Conservation (phyloP, 2,797 vertebrate genomes). For the Borostomias antarcticus region DNA sequence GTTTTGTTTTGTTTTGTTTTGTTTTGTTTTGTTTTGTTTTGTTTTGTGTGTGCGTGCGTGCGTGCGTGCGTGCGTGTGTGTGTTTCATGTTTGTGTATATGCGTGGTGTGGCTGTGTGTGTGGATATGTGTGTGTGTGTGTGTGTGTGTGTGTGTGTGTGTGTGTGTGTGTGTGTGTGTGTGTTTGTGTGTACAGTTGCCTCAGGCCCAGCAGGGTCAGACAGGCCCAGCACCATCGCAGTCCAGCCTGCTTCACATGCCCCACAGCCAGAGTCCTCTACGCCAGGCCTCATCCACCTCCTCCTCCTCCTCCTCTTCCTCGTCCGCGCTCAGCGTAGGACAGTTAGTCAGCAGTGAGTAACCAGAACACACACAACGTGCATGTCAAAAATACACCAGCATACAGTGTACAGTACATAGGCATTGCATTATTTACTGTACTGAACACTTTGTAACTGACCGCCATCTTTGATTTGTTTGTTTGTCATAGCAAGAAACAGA, state of each 20-base stretch:
- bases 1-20: no score
- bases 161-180: slow-evolving; percentile 11
- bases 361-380: slow-evolving; percentile 24
- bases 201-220: slow-evolving; percentile 87
- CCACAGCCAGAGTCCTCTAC: slow-evolving; percentile 94
- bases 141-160: slow-evolving; percentile 20
- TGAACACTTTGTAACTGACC: background rate
- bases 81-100: no score
- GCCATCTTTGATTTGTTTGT: background rate
- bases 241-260: slow-evolving; percentile 92
- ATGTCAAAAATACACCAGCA: background rate
- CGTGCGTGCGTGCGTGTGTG: no score
- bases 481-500: no score
- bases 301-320: slow-evolving; percentile 93
- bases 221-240: slow-evolving; percentile 87
- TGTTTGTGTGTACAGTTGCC: slow-evolving; percentile 78
- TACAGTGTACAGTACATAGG: background rate
- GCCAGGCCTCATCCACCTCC: slow-evolving; percentile 90
- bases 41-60: no score
- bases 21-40: no score
- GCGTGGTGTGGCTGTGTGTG: slow-evolving; percentile 14
- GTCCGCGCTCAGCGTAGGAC: slow-evolving; percentile 97
- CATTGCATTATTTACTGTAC: background rate
- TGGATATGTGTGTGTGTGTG: slow-evolving; percentile 15
- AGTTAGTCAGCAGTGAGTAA: slow-evolving; percentile 99